phyloP scores from a whole-genome alignment of 2,113 vertebrate genomes.

The Chionis minor region DNA sequence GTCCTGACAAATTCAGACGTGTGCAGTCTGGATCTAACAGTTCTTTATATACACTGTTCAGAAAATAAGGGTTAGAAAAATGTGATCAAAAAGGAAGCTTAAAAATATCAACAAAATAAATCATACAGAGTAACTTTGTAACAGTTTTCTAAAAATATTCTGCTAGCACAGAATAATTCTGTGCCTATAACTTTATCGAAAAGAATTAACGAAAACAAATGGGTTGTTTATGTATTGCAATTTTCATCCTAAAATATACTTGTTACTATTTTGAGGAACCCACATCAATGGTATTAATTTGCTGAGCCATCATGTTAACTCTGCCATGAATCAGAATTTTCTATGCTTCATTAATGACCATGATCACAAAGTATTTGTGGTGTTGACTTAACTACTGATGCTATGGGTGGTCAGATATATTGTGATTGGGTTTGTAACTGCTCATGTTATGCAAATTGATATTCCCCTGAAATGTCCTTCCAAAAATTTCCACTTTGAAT shows the following conservation, averaged over 20 bases:
- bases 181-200: neutral
- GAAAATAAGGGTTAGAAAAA: neutral
- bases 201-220: neutral
- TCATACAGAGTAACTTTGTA: neutral
- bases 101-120: neutral
- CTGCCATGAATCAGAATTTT: neutral
- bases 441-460: neutral
- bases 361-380: neutral
- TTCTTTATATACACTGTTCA: neutral
- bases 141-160: neutral
- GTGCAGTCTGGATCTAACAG: neutral
- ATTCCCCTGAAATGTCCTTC: neutral
- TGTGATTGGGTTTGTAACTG: neutral
- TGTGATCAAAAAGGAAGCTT: neutral
- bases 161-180: neutral
- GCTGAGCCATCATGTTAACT: neutral
- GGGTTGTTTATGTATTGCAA: neutral
- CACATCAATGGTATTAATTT: neutral
- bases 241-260: neutral
- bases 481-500: neutral
- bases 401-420: neutral
- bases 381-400: neutral
- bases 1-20: neutral
- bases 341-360: neutral
- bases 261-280: neutral